Percentiles rank a stretch among this genome's conserved stretches.
phyloP scores from a whole-genome alignment of 2,888 invertebrate species.

The Cynaeus angustus region DNA sequence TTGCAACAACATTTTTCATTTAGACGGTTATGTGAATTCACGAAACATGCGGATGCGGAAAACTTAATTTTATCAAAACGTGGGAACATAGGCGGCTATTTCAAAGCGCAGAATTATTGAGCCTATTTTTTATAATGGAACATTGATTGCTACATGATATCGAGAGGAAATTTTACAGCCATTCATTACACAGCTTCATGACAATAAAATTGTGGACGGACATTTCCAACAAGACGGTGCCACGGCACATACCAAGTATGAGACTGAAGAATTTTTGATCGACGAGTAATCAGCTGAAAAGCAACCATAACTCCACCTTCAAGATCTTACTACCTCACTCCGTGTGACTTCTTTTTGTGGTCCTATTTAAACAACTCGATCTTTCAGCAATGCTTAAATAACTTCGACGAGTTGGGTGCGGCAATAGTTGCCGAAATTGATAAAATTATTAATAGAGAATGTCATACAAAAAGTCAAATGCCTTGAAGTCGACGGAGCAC shows the following conservation, averaged over 20 bases:
- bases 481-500: too few relatives aligned
- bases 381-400: too few relatives aligned
- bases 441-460: too few relatives aligned
- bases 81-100: not conserved
- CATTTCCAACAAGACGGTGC: constrained; percentile 7
- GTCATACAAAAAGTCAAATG: too few relatives aligned
- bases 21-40: constrained; percentile 11
- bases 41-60: not conserved
- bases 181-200: constrained; percentile 12
- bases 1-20: constrained; percentile 10
- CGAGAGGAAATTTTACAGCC: constrained; percentile 5
- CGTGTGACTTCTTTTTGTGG: constrained; percentile 13
- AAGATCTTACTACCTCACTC: constrained; percentile 10
- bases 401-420: too few relatives aligned
- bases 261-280: constrained; percentile 3
- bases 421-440: too few relatives aligned
- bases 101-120: constrained; percentile 1
- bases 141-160: too few relatives aligned
- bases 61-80: constrained; percentile 6
- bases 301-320: constrained; percentile 3
- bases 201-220: constrained; percentile 9
- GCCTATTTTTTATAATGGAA: constrained; percentile 10
- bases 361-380: constrained; percentile 1
- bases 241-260: not conserved
- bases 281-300: constrained; percentile 6